Evolutionary conservation across 1,140 invertebrate genomes (phyloP).

Genomic region (Trichogramma pretiosum): DNA sequence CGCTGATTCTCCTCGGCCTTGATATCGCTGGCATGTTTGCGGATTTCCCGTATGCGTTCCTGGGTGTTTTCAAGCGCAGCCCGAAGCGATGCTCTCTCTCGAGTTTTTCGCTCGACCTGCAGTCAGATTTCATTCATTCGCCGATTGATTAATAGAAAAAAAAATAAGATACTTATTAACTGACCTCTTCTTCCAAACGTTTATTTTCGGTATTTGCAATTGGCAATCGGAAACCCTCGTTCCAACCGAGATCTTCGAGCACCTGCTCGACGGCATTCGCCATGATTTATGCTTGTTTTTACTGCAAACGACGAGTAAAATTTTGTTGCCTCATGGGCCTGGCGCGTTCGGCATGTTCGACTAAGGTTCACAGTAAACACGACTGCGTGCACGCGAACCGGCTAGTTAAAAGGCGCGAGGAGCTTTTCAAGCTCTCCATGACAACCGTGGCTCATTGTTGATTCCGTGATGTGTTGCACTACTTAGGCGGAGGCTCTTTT

Average conservation of each 20-base stretch:
- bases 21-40: conserved; percentile 26
- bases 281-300: conserved; percentile 27
- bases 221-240: conserved; percentile 61
- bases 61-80: conserved; percentile 26
- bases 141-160: background rate
- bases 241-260: conserved; percentile 60
- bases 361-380: too few relatives aligned
- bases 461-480: too few relatives aligned
- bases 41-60: conserved; percentile 28
- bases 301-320: too few relatives aligned
- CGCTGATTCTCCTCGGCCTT: conserved; percentile 31
- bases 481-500: too few relatives aligned
- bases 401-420: too few relatives aligned
- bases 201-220: conserved; percentile 63
- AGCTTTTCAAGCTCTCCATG: too few relatives aligned
- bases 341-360: too few relatives aligned
- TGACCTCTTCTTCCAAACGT: conserved; percentile 52
- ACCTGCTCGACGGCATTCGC: conserved; percentile 47
- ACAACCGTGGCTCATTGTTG: too few relatives aligned
- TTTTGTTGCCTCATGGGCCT: too few relatives aligned
- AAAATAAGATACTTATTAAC: background rate
- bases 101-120: conserved; percentile 36
- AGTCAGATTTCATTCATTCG: background rate
- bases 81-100: conserved; percentile 25
- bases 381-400: too few relatives aligned